Conservation (phyloP, 1,140 invertebrate species). For the Panagrolaimus sp. region DNA sequence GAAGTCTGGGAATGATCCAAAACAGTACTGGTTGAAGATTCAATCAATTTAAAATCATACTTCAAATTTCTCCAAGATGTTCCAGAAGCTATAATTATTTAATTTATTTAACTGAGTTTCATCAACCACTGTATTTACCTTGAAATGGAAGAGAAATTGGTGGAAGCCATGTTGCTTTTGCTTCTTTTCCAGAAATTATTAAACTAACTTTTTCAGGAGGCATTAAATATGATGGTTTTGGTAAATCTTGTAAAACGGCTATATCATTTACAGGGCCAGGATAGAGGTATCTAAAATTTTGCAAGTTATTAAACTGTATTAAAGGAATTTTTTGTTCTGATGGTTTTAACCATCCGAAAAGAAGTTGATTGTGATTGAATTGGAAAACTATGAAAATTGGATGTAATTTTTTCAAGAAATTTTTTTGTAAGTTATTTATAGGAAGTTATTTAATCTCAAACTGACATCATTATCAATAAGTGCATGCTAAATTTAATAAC, state of each 20-base stretch:
- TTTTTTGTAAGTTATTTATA: too few species aligned
- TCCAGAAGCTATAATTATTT: constrained; percentile 33
- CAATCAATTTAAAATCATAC: constrained; percentile 32
- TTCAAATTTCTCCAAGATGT: constrained; percentile 37
- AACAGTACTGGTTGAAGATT: neutral
- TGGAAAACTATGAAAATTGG: too few species aligned
- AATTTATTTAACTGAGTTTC: too few species aligned
- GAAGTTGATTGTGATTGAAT: too few species aligned
- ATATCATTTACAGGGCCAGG: constrained; percentile 39
- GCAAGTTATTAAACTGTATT: too few species aligned
- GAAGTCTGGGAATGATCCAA: constrained; percentile 3
- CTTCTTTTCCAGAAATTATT: constrained; percentile 35
- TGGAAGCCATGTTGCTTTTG: constrained; percentile 42
- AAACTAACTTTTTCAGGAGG: constrained; percentile 39
- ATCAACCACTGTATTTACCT: constrained; percentile 27
- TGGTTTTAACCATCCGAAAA: too few species aligned
- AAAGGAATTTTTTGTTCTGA: too few species aligned
- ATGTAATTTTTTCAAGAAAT: too few species aligned
- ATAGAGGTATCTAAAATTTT: constrained; percentile 29
- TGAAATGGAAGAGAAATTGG: constrained; percentile 41
- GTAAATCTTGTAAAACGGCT: constrained; percentile 33
- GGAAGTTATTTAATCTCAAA: too few species aligned
- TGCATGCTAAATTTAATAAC: too few species aligned
- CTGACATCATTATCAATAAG: too few species aligned
- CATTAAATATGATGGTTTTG: constrained; percentile 26